Percentiles rank a stretch among this genome's conserved stretches.
Evolutionary conservation across 2,888 invertebrate genomes (phyloP).

Genomic region (Pachymerium ferrugineum): DNA sequence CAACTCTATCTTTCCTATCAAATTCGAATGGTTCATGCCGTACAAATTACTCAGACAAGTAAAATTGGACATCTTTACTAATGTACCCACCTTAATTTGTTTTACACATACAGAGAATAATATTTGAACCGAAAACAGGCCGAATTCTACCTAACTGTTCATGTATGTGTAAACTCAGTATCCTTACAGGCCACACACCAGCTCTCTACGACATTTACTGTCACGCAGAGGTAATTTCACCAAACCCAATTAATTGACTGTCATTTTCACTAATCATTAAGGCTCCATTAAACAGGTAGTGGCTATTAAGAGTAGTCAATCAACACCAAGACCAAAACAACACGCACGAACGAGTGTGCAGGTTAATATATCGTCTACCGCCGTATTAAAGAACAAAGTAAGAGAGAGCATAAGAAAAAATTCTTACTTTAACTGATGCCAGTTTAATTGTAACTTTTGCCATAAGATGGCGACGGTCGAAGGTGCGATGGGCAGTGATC

Average conservation of each 20-base stretch:
- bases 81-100: background rate
- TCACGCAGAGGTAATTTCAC: constrained; percentile 4
- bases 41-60: background rate
- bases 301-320: background rate
- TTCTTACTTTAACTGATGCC: too few relatives aligned
- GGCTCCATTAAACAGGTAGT: background rate
- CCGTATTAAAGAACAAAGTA: too few relatives aligned
- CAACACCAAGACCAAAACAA: background rate
- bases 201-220: constrained; percentile 22
- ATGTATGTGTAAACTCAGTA: background rate
- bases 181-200: constrained; percentile 28
- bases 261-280: background rate
- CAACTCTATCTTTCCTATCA: background rate
- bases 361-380: background rate
- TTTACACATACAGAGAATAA: constrained; percentile 1
- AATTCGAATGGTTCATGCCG: constrained; percentile 29
- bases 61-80: background rate
- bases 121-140: constrained; percentile 25
- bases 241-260: background rate
- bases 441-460: background rate
- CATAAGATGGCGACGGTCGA: background rate
- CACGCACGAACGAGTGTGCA: background rate
- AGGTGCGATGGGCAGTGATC: background rate
- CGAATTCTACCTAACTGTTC: background rate
- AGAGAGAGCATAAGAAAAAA: too few relatives aligned